Evolutionary conservation across 2,797 vertebrate genomes (phyloP).

Genomic region (Gambelia wislizenii): DNA sequence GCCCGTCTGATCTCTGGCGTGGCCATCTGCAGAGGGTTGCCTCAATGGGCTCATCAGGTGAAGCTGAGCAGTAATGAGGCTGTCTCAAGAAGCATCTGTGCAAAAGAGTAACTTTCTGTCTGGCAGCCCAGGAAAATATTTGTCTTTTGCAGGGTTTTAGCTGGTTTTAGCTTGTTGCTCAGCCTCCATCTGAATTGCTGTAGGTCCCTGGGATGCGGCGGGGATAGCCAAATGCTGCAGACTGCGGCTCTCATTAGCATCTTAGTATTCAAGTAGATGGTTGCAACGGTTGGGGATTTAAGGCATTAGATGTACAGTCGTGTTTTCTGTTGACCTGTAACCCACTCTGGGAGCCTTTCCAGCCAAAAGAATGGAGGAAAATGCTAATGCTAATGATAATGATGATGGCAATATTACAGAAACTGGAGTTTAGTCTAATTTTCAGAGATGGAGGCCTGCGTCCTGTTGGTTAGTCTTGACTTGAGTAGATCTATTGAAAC

Average conservation of each 20-base stretch:
- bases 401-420: too few species aligned
- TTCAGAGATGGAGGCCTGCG: background rate
- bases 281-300: background rate
- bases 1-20: too few species aligned
- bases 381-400: background rate
- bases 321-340: background rate
- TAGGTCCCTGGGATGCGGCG: background rate
- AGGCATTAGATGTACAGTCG: too few species aligned
- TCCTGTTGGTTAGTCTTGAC: too few species aligned
- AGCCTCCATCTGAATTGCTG: rapidly evolving
- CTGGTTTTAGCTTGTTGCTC: background rate
- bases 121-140: background rate
- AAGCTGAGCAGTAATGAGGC: rapidly evolving
- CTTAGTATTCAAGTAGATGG: background rate
- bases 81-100: background rate
- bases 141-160: background rate
- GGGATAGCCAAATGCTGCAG: background rate
- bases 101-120: background rate
- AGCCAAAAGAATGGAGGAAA: background rate
- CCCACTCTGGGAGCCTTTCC: background rate
- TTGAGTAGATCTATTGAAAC: too few species aligned
- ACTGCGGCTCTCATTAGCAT: background rate
- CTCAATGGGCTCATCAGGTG: background rate
- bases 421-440: background rate
- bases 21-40: rapidly evolving